Conservation (phyloP, 2,113 vertebrate genomes). For the Podarcis muralis region DNA sequence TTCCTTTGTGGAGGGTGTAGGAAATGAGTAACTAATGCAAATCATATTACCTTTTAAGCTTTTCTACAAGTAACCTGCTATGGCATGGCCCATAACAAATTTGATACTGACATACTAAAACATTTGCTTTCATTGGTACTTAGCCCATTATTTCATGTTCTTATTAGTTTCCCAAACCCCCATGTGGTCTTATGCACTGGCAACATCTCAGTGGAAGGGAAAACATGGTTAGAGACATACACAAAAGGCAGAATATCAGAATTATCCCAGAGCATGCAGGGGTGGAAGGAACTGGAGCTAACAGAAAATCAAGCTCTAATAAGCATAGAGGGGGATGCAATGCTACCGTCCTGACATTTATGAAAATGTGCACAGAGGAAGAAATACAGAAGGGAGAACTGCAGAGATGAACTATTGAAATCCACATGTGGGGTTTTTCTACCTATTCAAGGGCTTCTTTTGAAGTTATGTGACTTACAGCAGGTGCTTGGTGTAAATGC, state of each 20-base stretch:
- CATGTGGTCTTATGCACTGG: neutral
- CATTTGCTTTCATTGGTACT: neutral
- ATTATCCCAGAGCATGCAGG: neutral
- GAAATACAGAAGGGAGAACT: neutral
- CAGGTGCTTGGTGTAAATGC: slow-evolving; percentile 59
- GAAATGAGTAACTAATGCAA: neutral
- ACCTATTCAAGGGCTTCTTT: slow-evolving; percentile 38
- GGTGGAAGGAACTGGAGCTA: neutral
- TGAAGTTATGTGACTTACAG: slow-evolving; percentile 59
- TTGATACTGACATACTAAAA: neutral
- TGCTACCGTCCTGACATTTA: neutral
- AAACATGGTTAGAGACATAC: neutral
- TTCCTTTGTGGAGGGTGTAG: slow-evolving; percentile 17
- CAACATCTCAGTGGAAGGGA: slow-evolving; percentile 10
- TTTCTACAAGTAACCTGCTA: neutral
- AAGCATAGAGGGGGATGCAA: neutral
- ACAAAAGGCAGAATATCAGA: neutral
- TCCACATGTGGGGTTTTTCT: slow-evolving; percentile 29
- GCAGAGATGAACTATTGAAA: slow-evolving; percentile 28
- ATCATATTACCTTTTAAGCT: neutral
- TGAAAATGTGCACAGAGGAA: neutral
- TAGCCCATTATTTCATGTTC: neutral
- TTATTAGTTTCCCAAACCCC: neutral
- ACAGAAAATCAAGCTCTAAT: neutral
- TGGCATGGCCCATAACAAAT: neutral